Conservation (phyloP, 2,113 vertebrate genomes). For the Caracal caracal region DNA sequence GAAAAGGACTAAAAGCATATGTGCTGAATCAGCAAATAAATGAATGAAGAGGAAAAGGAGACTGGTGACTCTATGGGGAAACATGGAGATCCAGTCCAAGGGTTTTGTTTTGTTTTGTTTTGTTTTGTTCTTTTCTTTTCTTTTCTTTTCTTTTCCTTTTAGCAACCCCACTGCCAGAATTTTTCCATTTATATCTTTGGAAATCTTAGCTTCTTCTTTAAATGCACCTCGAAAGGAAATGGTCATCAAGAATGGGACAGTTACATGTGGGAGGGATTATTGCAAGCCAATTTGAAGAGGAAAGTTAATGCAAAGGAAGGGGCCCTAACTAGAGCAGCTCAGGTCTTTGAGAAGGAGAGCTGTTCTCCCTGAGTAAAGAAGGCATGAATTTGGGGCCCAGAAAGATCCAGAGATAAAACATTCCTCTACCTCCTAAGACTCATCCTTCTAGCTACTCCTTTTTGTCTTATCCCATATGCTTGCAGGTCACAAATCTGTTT, state of each 20-base stretch:
- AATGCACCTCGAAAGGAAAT: background rate
- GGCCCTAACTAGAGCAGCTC: background rate
- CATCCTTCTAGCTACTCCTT: background rate
- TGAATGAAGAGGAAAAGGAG: background rate
- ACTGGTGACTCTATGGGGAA: background rate
- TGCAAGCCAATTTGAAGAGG: background rate
- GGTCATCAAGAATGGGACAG: background rate
- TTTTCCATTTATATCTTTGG: background rate
- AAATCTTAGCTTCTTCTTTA: background rate
- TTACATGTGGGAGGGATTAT: background rate
- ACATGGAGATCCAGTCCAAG: background rate
- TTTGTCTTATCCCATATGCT: background rate
- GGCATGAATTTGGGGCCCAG: background rate
- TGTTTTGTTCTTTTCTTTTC: too few relatives aligned
- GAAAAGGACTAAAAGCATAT: background rate
- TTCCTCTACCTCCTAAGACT: background rate
- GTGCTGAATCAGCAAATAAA: background rate
- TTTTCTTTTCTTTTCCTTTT: background rate
- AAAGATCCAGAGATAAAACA: background rate
- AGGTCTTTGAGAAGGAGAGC: background rate
- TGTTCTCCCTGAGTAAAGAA: background rate
- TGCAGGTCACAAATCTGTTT: background rate
- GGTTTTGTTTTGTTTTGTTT: background rate
- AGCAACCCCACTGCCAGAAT: background rate
- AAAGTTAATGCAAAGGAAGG: background rate